These are phyloP conservation scores for Megalops cyprinoides DNA, from an alignment of 2,797 vertebrate species.

Conservation along the genomic window DNA sequence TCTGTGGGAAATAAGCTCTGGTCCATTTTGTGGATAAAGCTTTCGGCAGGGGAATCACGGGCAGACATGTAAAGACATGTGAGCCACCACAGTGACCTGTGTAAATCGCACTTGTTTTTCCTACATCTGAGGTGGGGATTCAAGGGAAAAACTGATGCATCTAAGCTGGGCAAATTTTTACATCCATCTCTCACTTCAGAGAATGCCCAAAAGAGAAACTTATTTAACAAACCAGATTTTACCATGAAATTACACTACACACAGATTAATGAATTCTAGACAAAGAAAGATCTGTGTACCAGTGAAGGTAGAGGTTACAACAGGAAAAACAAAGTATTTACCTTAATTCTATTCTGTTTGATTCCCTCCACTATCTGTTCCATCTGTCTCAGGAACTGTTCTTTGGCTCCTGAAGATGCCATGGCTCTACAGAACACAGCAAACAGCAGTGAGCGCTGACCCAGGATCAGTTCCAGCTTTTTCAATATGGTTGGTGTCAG, in stretches of 20 bases:
- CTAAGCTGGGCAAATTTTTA: background rate
- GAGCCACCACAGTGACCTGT: no score
- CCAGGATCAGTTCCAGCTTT: no score
- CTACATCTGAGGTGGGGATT: background rate
- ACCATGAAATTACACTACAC: background rate
- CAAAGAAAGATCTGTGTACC: background rate
- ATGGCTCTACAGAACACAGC: slow-evolving; percentile 81
- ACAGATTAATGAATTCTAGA: background rate
- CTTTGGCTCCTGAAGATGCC: slow-evolving; percentile 88
- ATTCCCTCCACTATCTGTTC: slow-evolving; percentile 99
- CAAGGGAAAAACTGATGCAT: background rate
- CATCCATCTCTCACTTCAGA: background rate
- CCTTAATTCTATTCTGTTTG: slow-evolving; percentile 95
- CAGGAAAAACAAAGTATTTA: slow-evolving; percentile 48
- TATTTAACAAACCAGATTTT: background rate
- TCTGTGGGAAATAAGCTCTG: background rate
- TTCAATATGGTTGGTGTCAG: background rate
- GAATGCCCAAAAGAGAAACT: background rate
- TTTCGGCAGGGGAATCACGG: no score
- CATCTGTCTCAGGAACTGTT: slow-evolving; percentile 97
- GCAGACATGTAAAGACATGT: no score
- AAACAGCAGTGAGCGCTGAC: background rate
- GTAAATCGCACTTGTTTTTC: no score
- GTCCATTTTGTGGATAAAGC: no score
- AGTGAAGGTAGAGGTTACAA: background rate